Conservation (phyloP, 92 coral and sea anemone species). For the Parazoanthus darwini region DNA sequence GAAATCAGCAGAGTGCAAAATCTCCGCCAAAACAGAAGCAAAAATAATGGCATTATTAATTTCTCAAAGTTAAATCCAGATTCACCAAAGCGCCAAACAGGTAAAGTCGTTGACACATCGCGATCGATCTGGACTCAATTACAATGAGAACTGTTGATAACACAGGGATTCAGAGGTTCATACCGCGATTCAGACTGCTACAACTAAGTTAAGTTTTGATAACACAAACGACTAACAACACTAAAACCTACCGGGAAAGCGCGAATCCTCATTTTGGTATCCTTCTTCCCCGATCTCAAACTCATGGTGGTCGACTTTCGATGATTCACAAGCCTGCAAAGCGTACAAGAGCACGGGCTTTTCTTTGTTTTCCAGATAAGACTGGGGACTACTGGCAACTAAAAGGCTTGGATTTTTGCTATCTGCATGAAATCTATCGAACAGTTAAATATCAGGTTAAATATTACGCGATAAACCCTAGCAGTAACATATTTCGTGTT, state of each 20-base stretch:
- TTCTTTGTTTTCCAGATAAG: slow-evolving; percentile 42
- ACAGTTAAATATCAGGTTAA: slow-evolving; percentile 2
- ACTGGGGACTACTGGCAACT: slow-evolving; percentile 13
- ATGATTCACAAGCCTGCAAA: slow-evolving; percentile 21
- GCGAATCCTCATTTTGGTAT: slow-evolving; percentile 97
- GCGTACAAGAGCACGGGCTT: not conserved
- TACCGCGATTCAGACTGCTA: not conserved
- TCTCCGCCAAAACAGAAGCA: not conserved
- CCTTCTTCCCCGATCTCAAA: slow-evolving; percentile 90
- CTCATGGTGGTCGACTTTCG: slow-evolving; percentile 65
- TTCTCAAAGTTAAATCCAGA: not conserved
- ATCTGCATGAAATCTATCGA: slow-evolving; percentile 29
- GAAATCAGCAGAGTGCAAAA: not conserved
- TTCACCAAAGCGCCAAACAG: not conserved
- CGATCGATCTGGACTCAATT: not conserved
- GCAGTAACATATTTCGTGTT: slow-evolving; percentile 1
- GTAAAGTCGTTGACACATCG: not conserved
- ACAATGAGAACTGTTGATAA: slow-evolving; percentile 15
- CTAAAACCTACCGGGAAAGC: slow-evolving; percentile 89
- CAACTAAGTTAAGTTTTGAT: not conserved
- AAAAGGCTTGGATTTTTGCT: not conserved
- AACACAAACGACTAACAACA: slow-evolving; percentile 33
- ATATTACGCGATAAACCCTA: not conserved
- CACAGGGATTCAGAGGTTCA: not conserved
- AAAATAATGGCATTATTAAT: not conserved